These are phyloP conservation scores for Peromyscus melanophrys DNA, from an alignment of 2,797 vertebrate species.

Conservation along the genomic window DNA sequence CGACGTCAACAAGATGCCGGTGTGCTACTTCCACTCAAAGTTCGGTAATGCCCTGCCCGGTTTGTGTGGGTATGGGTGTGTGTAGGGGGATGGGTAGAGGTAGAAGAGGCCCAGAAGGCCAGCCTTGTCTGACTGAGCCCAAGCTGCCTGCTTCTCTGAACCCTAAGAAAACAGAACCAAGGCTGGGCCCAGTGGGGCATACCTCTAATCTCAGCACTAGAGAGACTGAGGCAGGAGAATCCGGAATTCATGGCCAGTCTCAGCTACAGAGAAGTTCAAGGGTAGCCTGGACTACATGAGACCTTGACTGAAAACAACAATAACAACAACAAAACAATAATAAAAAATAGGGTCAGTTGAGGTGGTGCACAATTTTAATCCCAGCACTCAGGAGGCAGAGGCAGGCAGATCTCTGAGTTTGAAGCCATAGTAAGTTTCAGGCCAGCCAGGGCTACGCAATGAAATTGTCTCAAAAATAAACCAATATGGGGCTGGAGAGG, in stretches of 20 bases:
- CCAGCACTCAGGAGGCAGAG: not conserved
- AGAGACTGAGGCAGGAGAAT: not conserved
- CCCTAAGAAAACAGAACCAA: not conserved
- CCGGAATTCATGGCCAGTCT: not conserved
- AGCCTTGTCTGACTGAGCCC: not conserved
- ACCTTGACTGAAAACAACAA: not conserved
- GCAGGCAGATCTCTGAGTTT: not conserved
- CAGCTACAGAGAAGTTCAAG: not conserved
- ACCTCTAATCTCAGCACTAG: not conserved
- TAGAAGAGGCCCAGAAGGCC: not conserved
- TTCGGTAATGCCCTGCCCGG: slow-evolving; percentile 38
- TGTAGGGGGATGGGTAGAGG: too few species aligned
- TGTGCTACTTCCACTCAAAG: slow-evolving; percentile 81
- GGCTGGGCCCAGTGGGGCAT: accelerated
- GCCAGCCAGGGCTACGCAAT: not conserved
- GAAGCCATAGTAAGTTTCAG: not conserved
- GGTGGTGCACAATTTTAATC: not conserved
- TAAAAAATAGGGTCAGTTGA: not conserved
- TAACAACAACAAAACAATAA: too few species aligned
- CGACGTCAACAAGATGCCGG: slow-evolving; percentile 42
- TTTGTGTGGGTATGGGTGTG: too few species aligned
- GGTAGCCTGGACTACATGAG: not conserved
- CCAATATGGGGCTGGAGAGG: not conserved
- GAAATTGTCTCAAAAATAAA: not conserved
- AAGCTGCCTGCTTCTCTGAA: not conserved